Base-by-base conservation (phyloP, 92 coral and sea anemone genomes). In the Parazoanthus darwini region DNA sequence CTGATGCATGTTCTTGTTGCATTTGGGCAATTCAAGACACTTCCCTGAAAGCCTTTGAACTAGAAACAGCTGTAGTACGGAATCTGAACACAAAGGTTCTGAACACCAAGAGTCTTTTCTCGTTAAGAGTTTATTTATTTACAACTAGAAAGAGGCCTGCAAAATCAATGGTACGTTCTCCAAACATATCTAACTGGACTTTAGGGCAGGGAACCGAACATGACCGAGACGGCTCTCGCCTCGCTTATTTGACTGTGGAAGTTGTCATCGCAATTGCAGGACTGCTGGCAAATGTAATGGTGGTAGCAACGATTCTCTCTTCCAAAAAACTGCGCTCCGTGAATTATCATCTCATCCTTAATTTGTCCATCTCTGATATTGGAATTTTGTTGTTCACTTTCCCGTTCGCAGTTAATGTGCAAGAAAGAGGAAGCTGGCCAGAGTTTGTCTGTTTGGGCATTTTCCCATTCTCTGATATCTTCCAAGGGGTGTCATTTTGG, bases 401-500 rank as follows among this genome's bases (percentile, higher is more conserved):
- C 71, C 74, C 85, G 8, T 81, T 81, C 50, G 85, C 68, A 4
- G 46, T 81, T 14, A 81, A 81, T 18, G n/a, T 81, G 5, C 85
- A 81, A 59, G 85, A 81, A 81, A 6, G 68, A 3, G 85, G 85
- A 16, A 22, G 29, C 25, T 81, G 85, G 85, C 85, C 85, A 18
- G 16, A 81, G 25, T 59, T 81, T 36, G 48, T 81, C 13, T 81
- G 85, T 81, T 36, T 56, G 7, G 67, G 85, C 18, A 3, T 81
- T 59, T 81, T 58, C 0, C 85, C 85, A 9, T 10, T 81, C 26
- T 81, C 85, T n/a, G 85, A 81, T n/a, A 59, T 81, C 73, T 81
- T 81, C 48, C 85, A 81, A 81, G 85, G 85, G 0, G 85, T 81
- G 11, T 81, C 85, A 22, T 59, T 81, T 20, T 81, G 85, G 85